A percentile compares a stretch with the other conserved stretches of the same genome.
Evolutionary conservation across 1,140 invertebrate genomes (phyloP).

Genomic region (Myzus persicae): DNA sequence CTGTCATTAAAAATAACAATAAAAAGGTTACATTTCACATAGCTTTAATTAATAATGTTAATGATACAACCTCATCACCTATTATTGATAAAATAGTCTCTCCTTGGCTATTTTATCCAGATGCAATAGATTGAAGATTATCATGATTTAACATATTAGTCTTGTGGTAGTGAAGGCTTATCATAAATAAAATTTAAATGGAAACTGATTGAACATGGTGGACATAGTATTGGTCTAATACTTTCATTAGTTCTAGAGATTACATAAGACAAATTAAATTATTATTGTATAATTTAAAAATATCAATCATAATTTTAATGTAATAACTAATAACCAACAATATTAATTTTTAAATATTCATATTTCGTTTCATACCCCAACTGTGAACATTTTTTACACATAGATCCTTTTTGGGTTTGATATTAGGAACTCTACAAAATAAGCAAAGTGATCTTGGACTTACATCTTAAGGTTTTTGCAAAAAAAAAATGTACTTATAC

Average conservation of each 20-base stretch:
- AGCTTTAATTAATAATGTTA: slow-evolving; percentile 82
- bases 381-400: too few species aligned
- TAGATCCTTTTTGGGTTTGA: too few species aligned
- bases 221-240: slow-evolving; percentile 68
- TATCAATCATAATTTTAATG: neutral
- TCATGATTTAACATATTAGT: slow-evolving; percentile 89
- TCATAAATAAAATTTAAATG: slow-evolving; percentile 71
- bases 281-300: neutral
- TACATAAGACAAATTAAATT: neutral
- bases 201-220: slow-evolving; percentile 64
- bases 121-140: slow-evolving; percentile 88
- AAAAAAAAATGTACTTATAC: too few species aligned
- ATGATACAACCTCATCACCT: slow-evolving; percentile 90
- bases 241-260: slow-evolving; percentile 67
- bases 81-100: slow-evolving; percentile 87
- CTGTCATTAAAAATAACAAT: slow-evolving; percentile 68
- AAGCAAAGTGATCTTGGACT: too few species aligned
- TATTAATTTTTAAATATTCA: neutral
- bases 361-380: too few species aligned
- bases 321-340: neutral
- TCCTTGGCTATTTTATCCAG: slow-evolving; percentile 71
- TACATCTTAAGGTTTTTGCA: too few species aligned
- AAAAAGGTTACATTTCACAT: slow-evolving; percentile 64
- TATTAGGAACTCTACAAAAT: too few species aligned
- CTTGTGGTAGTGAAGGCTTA: slow-evolving; percentile 90